A percentile compares a stretch with the other conserved stretches of the same genome.
Evolutionary conservation across 2,888 invertebrate genomes (phyloP).

Genomic region (Mamestra brassicae): DNA sequence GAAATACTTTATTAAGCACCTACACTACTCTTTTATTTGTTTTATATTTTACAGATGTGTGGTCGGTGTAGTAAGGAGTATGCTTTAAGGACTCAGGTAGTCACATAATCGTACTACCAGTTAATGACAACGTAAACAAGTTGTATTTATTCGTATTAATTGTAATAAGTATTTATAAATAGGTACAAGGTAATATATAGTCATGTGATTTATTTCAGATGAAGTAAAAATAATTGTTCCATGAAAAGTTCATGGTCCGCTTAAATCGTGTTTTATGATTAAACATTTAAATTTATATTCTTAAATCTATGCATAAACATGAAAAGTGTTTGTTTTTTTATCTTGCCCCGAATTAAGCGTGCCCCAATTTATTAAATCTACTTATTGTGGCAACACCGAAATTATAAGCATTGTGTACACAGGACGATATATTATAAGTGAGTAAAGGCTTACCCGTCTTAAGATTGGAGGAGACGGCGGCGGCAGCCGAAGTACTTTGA

Average conservation of each 20-base stretch:
- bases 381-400: conserved; percentile 37
- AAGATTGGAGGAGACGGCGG: conserved; percentile 65
- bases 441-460: conserved; percentile 60
- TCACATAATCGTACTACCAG: not conserved
- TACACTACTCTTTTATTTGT: conserved; percentile 11
- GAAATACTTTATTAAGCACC: conserved; percentile 40
- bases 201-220: conserved; percentile 31
- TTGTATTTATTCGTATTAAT: not conserved
- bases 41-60: conserved; percentile 3
- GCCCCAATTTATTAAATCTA: conserved; percentile 29
- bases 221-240: conserved; percentile 31
- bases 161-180: no score
- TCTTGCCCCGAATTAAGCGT: not conserved
- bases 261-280: conserved; percentile 41
- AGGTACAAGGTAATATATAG: not conserved
- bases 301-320: conserved; percentile 15
- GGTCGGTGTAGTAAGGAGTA: not conserved
- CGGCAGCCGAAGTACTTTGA: conserved; percentile 71
- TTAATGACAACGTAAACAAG: no score
- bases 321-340: conserved; percentile 7
- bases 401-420: conserved; percentile 38
- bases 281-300: conserved; percentile 20
- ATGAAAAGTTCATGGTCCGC: conserved; percentile 31
- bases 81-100: not conserved
- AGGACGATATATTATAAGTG: conserved; percentile 46